Percentiles rank a stretch among this genome's conserved stretches.
These are phyloP conservation scores for Brachynemurus nebulosus DNA, from an alignment of 2,888 invertebrate genomes.

Conservation along the genomic window DNA sequence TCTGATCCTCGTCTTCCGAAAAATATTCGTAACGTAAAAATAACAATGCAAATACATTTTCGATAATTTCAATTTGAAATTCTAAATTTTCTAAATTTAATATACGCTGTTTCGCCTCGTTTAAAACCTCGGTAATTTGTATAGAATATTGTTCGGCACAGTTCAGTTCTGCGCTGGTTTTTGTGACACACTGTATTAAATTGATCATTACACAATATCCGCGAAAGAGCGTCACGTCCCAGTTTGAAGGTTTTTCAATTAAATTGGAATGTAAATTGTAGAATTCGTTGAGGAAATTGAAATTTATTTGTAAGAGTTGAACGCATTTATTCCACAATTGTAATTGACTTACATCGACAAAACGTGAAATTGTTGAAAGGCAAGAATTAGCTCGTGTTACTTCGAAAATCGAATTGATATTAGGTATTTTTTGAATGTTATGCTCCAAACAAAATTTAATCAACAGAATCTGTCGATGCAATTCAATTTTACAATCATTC, in stretches of 20 bases:
- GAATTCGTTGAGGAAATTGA: background rate
- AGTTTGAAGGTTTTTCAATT: background rate
- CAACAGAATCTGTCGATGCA: conserved; percentile 21
- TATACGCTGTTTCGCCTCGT: conserved; percentile 36
- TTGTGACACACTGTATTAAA: conserved; percentile 3
- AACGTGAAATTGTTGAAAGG: conserved; percentile 22
- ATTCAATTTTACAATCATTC: conserved; percentile 22
- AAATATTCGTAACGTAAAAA: conserved; percentile 51
- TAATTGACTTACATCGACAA: conserved; percentile 14
- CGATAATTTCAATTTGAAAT: conserved; percentile 47
- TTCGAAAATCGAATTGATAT: conserved; percentile 3
- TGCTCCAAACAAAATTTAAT: conserved; percentile 22
- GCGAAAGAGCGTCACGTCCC: conserved; percentile 5
- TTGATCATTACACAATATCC: conserved; percentile 7
- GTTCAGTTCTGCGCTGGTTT: conserved; percentile 11
- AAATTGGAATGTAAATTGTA: background rate
- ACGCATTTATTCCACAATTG: background rate
- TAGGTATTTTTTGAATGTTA: conserved; percentile 2
- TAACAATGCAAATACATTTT: conserved; percentile 57
- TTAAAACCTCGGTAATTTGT: conserved; percentile 32
- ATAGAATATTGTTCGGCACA: conserved; percentile 20
- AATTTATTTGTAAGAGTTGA: conserved; percentile 5
- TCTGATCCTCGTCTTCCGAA: conserved; percentile 36
- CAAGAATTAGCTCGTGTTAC: conserved; percentile 17
- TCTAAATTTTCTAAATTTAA: conserved; percentile 34